Percentiles rank a stretch among this genome's conserved stretches.
phyloP scores from a whole-genome alignment of 2,797 vertebrate genomes.

The Enteromius mattozi region DNA sequence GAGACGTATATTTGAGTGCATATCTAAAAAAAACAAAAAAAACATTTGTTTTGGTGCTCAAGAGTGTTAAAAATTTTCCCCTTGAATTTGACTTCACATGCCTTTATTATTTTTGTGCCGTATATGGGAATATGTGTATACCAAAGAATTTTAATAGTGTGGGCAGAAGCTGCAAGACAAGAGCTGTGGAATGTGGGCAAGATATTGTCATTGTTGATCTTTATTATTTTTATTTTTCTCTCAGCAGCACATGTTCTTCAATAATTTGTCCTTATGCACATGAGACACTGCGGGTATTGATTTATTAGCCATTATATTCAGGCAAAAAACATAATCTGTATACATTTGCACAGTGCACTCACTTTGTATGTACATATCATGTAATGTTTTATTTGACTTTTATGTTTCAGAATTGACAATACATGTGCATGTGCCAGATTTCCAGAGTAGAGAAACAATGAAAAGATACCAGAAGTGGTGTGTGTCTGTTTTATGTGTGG shows the following conservation, averaged over 20 bases:
- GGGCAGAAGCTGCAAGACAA: conserved; percentile 21
- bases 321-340: conserved; percentile 81
- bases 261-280: conserved; percentile 45
- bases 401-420: conserved; percentile 67
- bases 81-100: conserved; percentile 27
- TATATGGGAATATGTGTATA: conserved; percentile 54
- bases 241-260: conserved; percentile 27
- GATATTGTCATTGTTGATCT: conserved; percentile 10
- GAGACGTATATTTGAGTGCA: not conserved
- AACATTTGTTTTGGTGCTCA: conserved; percentile 33
- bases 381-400: conserved; percentile 74
- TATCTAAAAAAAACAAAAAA: conserved; percentile 13
- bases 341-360: conserved; percentile 84
- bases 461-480: conserved; percentile 69
- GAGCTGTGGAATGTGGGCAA: conserved; percentile 39
- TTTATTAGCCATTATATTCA: conserved; percentile 77
- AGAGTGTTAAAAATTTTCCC: conserved; percentile 13
- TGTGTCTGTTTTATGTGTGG: conserved; percentile 66
- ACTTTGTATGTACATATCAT: conserved; percentile 79
- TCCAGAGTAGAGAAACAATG: conserved; percentile 72
- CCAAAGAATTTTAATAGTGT: conserved; percentile 52
- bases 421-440: conserved; percentile 79
- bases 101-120: conserved; percentile 32
- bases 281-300: conserved; percentile 58
- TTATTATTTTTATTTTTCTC: not conserved